Conservation (phyloP, 2,113 vertebrate species). For the Andinoacara biseriatus region DNA sequence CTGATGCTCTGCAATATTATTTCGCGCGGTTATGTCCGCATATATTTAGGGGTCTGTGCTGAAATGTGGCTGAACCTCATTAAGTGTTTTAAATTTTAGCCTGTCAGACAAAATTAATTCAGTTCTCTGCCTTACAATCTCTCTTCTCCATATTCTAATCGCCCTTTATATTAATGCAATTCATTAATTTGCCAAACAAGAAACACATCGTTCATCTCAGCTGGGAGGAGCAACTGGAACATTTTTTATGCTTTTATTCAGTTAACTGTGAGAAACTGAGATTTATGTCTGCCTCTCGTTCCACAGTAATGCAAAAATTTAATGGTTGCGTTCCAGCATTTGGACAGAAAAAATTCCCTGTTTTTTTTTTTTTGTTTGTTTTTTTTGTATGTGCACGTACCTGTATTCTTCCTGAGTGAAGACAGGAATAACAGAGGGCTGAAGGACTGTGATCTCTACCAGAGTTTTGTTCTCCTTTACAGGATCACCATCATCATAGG, state of each 20-base stretch:
- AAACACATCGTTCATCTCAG: not conserved
- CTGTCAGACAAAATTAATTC: not conserved
- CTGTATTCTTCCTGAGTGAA: conserved; percentile 96
- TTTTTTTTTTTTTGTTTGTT: no score
- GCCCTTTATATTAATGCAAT: not conserved
- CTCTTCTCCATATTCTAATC: conserved; percentile 5
- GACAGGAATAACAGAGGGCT: conserved; percentile 94
- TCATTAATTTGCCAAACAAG: not conserved
- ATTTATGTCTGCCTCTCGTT: not conserved
- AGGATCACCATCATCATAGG: conserved; percentile 92
- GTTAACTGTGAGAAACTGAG: not conserved
- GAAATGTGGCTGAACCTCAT: not conserved
- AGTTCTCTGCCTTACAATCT: not conserved
- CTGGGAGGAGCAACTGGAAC: not conserved
- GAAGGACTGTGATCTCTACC: conserved; percentile 91
- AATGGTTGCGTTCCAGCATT: not conserved
- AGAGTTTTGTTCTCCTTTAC: conserved; percentile 87
- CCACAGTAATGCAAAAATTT: not conserved
- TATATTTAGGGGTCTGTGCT: not conserved
- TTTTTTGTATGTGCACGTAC: conserved; percentile 66
- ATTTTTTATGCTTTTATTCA: not conserved
- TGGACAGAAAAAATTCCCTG: not conserved
- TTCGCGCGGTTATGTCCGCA: not conserved
- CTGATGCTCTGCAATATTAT: not conserved
- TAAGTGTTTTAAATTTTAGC: not conserved